phyloP scores from a whole-genome alignment of 2,888 invertebrate genomes.

The Pseudococcus longispinus region DNA sequence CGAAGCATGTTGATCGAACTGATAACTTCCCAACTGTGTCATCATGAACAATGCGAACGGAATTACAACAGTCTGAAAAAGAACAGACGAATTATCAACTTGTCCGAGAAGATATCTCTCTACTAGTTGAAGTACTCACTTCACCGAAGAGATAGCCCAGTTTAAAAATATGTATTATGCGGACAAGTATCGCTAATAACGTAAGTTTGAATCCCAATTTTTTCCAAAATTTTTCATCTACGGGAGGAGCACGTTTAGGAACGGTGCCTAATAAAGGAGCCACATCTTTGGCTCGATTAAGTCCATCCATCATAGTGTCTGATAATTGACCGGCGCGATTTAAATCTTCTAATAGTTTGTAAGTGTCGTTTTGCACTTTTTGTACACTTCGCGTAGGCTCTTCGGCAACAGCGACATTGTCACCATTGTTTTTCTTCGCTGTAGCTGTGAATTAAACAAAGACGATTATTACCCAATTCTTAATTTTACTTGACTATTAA shows the following conservation, averaged over 20 bases:
- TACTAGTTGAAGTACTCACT: not conserved
- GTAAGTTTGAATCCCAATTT: slow-evolving; percentile 51
- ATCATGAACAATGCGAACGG: slow-evolving; percentile 50
- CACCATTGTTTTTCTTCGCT: not conserved
- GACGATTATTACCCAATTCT: not conserved
- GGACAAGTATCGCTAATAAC: slow-evolving; percentile 42
- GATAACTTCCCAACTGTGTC: slow-evolving; percentile 50
- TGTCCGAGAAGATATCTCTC: not conserved
- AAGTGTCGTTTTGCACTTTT: not conserved
- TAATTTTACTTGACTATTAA: not conserved
- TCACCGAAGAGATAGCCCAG: slow-evolving; percentile 52
- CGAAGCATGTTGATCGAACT: slow-evolving; percentile 44
- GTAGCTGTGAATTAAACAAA: not conserved
- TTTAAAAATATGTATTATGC: slow-evolving; percentile 47
- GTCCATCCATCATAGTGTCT: not conserved
- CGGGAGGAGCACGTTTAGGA: not conserved
- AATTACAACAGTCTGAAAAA: slow-evolving; percentile 45
- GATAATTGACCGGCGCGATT: not conserved
- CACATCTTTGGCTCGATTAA: not conserved
- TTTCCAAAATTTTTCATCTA: slow-evolving; percentile 46
- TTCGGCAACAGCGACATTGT: not conserved
- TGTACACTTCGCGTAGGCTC: not conserved
- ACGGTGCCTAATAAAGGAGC: not conserved
- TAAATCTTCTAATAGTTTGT: not conserved
- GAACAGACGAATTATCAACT: not conserved